Evolutionary conservation across 2,797 vertebrate species (phyloP), one percentile per base, ranked within the genome.

Genomic region (Salmo trutta): DNA sequence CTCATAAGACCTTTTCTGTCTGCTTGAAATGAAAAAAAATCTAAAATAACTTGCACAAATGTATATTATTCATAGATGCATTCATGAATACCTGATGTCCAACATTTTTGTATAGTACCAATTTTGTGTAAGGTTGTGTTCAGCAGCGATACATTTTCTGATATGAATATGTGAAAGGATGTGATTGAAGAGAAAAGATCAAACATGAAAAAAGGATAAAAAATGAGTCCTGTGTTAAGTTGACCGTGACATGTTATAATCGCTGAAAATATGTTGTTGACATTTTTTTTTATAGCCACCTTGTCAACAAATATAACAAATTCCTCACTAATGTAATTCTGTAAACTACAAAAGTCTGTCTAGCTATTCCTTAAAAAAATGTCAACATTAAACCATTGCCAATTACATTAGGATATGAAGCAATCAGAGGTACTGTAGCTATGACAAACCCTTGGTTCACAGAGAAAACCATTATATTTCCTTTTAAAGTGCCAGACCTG

Each of bases 331-430:
- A 64, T 86, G 84, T 86, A 88, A 90, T 90, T 86, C 80, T 78
- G 41, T 79, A 51, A 76, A 77, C 68, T 71, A 77, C 51, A 53
- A 59, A 85, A 80, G 83, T 77, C 77, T 74, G 83, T 54, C 17
- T n/a, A 85, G 79, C 79, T 84, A 83, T 75, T 87, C 87, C 85
- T 88, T 89, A 85, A 64, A 89, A 65, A 84, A 86, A 90, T 75
- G 75, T 77, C 79, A 90, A 88, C 85, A 82, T 71, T 47, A 56
- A 33, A 79, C 19, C 87, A 84, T 86, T 82, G 83, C 90, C 88
- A 91, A 91, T 93, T 87, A 78, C 81, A 76, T 93, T 91, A 92
- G 77, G 82, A 81, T 59, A 83, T 78, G 87, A 88, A 89, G 85
- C 85, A 86, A 81, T 88, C 82, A 75, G 79, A 86, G 81, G 68